A percentile compares a stretch with the other conserved stretches of the same genome.
These are phyloP conservation scores for Drosophila cognata DNA, from an alignment of 2,888 invertebrate species.

Conservation along the genomic window DNA sequence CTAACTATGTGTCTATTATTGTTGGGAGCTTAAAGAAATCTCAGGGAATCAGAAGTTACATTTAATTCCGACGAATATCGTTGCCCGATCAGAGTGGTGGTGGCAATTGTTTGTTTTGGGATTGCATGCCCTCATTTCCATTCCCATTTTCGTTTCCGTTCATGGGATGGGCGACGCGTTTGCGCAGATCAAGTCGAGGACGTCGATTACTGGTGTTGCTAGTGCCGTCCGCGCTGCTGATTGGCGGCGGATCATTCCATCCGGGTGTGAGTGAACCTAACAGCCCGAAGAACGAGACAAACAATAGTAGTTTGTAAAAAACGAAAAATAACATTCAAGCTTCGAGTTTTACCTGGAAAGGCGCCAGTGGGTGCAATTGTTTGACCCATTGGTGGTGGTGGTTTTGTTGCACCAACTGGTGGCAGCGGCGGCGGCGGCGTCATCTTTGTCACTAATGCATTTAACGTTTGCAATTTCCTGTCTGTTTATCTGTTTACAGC, in stretches of 20 bases:
- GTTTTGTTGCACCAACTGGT: conserved; percentile 8
- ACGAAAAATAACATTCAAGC: neutral
- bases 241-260: conserved; percentile 84
- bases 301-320: neutral
- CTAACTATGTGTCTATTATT: conserved; percentile 36
- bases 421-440: conserved; percentile 31
- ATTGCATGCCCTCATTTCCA: conserved; percentile 27
- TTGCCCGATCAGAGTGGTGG: conserved; percentile 25
- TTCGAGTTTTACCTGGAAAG: conserved; percentile 54
- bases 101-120: conserved; percentile 32
- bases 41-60: conserved; percentile 15
- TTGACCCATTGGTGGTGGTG: conserved; percentile 66
- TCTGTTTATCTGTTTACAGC: conserved; percentile 18
- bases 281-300: neutral
- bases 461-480: neutral
- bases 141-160: conserved; percentile 66
- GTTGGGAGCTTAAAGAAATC: conserved; percentile 32
- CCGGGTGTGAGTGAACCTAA: conserved; percentile 83
- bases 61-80: neutral
- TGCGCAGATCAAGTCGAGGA: conserved; percentile 82
- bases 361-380: conserved; percentile 57
- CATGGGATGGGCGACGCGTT: conserved; percentile 83
- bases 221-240: conserved; percentile 58
- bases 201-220: conserved; percentile 65
- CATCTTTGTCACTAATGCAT: conserved; percentile 24